Evolutionary conservation across 2,888 invertebrate species (phyloP), one percentile per base, ranked within the genome.

Genomic region (Hyppa rectilinea): DNA sequence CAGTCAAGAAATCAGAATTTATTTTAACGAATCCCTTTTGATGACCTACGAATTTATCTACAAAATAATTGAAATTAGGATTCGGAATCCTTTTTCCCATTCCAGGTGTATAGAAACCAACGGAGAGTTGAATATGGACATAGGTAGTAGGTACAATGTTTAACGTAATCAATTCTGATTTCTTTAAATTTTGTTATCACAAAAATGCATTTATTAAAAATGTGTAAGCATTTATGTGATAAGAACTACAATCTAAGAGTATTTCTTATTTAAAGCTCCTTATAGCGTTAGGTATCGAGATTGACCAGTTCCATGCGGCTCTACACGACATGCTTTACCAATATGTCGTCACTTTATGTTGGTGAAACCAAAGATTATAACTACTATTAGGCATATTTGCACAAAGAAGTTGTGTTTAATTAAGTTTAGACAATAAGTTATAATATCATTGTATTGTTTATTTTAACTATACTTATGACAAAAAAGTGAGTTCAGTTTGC

Each of bases 351-450:
- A 80, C 78, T 85, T 91, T 92, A 87, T 88, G 90, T 95, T 95
- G 95, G 95, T 95, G 87, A 92, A 94, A 95, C 95, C 95, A 95
- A 94, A 93, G 89, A 88, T 93, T 95, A 90, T 93, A 92, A 90
- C 90, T 94, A 95, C 92, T 94, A 93, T 95, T 95, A 95, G 95
- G 95, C 95, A 95, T 95, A 95, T 95, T 96, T 96, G 96, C 96
- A 96, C 96, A 96, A 96, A 96, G 90, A 96, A 94, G 96, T 96
- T 96, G 95, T 96, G 96, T 96, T 96, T 94, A 95, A 94, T 95
- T 96, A 96, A 96, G 95, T 95, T 95, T 96, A 96, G 96, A 96
- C 96, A 96, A 96, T 96, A 96, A 96, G 95, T 95, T 96, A 93
- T 89, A 85, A 94, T 95, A 95, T 95, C 93, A 94, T 95, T 94